Evolutionary conservation across 2,888 invertebrate genomes (phyloP).

Genomic region (Andricus curvator): DNA sequence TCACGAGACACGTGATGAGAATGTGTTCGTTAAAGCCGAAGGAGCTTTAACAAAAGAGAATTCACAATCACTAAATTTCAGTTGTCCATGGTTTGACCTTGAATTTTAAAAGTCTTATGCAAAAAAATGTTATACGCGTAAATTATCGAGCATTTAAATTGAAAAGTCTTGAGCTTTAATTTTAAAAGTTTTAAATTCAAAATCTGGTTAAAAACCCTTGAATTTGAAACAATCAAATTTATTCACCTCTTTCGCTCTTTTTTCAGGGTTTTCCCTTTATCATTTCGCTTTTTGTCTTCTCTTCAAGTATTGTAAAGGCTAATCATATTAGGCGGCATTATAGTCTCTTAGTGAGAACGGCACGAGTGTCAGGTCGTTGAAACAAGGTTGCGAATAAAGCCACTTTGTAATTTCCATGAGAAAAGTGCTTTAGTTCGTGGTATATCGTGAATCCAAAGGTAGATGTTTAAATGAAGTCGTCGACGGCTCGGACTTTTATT

Average conservation of each 20-base stretch:
- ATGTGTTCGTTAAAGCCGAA: no score
- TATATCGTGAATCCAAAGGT: background rate
- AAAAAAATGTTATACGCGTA: no score
- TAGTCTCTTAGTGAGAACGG: slow-evolving; percentile 42
- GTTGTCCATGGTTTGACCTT: no score
- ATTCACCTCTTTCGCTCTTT: background rate
- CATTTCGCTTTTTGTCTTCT: slow-evolving; percentile 41
- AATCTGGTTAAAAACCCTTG: no score
- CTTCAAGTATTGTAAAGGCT: slow-evolving; percentile 22
- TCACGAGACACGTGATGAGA: no score
- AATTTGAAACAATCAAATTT: background rate
- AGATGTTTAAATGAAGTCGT: slow-evolving; percentile 18
- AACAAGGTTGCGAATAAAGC: slow-evolving; percentile 48
- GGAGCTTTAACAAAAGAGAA: no score
- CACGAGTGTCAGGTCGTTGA: slow-evolving; percentile 39
- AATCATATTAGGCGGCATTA: slow-evolving; percentile 56
- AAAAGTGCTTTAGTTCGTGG: slow-evolving; percentile 5
- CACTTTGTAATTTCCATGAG: slow-evolving; percentile 44
- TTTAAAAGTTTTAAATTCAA: no score
- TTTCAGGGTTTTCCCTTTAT: slow-evolving; percentile 12
- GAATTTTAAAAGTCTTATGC: no score
- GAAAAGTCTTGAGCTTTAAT: no score
- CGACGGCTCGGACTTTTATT: background rate
- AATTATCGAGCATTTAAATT: no score
- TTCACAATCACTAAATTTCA: no score